Conservation (phyloP, 1,140 invertebrate genomes). For the Calephelis virginiensis region DNA sequence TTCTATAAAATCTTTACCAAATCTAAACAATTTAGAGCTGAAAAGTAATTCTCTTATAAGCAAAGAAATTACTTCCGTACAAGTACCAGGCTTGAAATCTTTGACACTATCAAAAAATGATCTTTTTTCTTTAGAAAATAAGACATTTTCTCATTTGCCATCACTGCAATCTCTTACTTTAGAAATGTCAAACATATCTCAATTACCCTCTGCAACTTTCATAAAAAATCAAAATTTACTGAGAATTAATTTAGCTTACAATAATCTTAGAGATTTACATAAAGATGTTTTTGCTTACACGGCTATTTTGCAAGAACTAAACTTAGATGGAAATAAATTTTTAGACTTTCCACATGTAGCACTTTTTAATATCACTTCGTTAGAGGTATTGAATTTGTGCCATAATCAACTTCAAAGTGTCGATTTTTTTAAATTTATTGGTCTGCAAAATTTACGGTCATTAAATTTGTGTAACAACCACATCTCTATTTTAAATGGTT, state of each 20-base stretch:
- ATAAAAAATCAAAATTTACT: constrained; percentile 86
- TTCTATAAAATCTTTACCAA: constrained; percentile 79
- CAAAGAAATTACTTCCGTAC: constrained; percentile 66
- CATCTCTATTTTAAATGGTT: constrained; percentile 87
- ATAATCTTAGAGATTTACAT: constrained; percentile 82
- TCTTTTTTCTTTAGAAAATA: constrained; percentile 83
- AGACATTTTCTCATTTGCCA: constrained; percentile 85
- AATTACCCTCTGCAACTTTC: constrained; percentile 85
- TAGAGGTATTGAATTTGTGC: constrained; percentile 86
- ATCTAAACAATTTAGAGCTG: constrained; percentile 81
- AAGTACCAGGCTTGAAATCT: constrained; percentile 76
- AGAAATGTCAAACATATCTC: constrained; percentile 83
- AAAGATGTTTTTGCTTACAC: constrained; percentile 84
- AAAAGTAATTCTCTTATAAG: constrained; percentile 79
- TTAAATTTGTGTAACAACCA: constrained; percentile 87
- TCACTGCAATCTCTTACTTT: constrained; percentile 85
- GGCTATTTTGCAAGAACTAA: constrained; percentile 86
- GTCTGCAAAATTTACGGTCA: constrained; percentile 84
- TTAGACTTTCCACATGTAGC: constrained; percentile 87
- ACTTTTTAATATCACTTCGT: constrained; percentile 84
- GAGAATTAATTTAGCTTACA: constrained; percentile 85
- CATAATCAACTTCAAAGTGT: constrained; percentile 85
- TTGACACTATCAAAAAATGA: constrained; percentile 88
- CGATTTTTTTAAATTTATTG: constrained; percentile 87
- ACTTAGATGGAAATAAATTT: constrained; percentile 85